A percentile compares a stretch with the other conserved stretches of the same genome.
Conservation (phyloP, 2,797 vertebrate genomes). For the Myotis myotis region DNA sequence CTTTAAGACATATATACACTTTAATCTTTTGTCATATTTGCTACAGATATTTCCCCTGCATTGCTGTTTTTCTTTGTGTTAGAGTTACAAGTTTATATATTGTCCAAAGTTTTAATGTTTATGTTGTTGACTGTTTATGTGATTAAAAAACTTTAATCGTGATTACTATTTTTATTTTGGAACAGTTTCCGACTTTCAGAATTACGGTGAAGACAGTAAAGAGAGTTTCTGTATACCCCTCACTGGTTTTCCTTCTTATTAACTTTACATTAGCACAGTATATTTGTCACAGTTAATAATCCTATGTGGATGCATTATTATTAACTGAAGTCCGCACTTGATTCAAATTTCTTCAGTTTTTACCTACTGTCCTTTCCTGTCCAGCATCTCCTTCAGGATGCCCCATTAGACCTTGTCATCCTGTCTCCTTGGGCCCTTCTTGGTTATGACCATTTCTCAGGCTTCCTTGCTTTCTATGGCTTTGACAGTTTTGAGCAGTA, state of each 20-base stretch:
- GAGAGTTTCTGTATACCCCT: neutral
- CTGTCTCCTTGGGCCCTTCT: neutral
- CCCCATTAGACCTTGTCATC: neutral
- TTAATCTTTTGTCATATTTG: neutral
- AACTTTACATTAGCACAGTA: neutral
- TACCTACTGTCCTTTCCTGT: neutral
- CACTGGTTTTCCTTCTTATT: neutral
- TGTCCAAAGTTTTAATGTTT: conserved; percentile 27
- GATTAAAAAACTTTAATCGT: neutral
- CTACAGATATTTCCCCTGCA: neutral
- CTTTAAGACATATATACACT: neutral
- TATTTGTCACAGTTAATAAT: neutral
- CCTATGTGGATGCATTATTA: neutral
- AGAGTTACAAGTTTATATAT: neutral
- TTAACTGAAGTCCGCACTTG: neutral
- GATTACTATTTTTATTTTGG: neutral
- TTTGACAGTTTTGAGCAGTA: neutral
- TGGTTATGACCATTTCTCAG: neutral
- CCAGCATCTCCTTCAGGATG: neutral
- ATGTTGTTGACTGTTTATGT: neutral
- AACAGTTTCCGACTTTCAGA: conserved; percentile 19
- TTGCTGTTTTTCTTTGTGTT: conserved; percentile 30
- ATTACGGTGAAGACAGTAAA: neutral
- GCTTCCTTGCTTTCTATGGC: neutral
- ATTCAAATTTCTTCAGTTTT: conserved; percentile 18